Evolutionary conservation across 2,797 vertebrate species (phyloP).

Genomic region (Protosalanx chinensis): DNA sequence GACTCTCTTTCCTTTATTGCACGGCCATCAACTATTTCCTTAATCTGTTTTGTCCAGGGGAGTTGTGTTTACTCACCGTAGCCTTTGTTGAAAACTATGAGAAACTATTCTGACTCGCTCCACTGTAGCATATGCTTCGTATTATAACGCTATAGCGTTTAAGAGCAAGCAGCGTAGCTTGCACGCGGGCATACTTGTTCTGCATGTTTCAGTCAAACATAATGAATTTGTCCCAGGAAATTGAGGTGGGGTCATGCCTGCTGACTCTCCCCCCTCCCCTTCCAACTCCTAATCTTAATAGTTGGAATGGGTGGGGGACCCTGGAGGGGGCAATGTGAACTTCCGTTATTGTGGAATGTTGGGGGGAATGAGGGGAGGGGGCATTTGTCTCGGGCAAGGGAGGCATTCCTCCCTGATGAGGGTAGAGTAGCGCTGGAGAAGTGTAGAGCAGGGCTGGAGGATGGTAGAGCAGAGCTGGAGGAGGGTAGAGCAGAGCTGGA

Average conservation of each 20-base stretch:
- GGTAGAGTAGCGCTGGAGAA: slow-evolving; percentile 22
- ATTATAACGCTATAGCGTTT: background rate
- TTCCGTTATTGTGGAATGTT: slow-evolving; percentile 60
- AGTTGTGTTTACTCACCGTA: background rate
- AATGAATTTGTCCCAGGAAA: slow-evolving; percentile 58
- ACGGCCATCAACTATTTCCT: background rate
- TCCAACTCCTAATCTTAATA: slow-evolving; percentile 65
- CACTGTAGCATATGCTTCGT: background rate
- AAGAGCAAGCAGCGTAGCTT: background rate
- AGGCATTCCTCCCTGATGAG: slow-evolving; percentile 49
- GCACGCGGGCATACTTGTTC: slow-evolving; percentile 28
- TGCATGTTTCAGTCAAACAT: slow-evolving; percentile 56
- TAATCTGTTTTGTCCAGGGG: slow-evolving; percentile 2
- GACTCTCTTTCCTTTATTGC: slow-evolving; percentile 24
- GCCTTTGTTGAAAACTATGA: background rate
- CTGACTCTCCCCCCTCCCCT: slow-evolving; percentile 33
- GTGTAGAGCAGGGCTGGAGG: background rate
- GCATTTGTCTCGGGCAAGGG: slow-evolving; percentile 33
- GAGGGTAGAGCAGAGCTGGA: slow-evolving; percentile 23
- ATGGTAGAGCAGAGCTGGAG: background rate
- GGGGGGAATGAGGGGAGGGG: slow-evolving; percentile 20
- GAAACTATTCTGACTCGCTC: background rate
- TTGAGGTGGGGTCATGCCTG: slow-evolving; percentile 18
- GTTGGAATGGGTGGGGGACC: slow-evolving; percentile 48
- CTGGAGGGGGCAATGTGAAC: slow-evolving; percentile 55